These are phyloP conservation scores for Melipona bicolor DNA, from an alignment of 2,888 invertebrate genomes.

Conservation along the genomic window DNA sequence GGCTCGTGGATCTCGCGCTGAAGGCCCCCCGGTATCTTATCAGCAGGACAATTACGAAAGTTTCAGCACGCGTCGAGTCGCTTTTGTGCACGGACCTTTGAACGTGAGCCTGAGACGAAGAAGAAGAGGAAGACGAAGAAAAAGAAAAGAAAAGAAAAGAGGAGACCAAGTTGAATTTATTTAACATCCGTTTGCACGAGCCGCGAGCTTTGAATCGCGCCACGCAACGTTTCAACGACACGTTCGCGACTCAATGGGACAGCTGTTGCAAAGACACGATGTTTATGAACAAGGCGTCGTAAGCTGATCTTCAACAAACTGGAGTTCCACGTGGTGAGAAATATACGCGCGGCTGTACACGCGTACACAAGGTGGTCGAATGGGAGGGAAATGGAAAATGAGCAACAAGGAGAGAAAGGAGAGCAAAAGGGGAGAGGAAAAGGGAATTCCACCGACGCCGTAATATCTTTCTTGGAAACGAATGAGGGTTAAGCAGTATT, in stretches of 20 bases:
- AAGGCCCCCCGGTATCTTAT: background rate
- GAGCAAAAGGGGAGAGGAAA: slow-evolving; percentile 17
- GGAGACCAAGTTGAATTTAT: background rate
- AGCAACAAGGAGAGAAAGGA: background rate
- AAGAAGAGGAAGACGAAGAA: too few relatives aligned
- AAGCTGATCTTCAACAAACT: background rate
- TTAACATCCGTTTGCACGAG: background rate
- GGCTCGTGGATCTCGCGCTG: too few relatives aligned
- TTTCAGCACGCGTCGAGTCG: slow-evolving; percentile 20
- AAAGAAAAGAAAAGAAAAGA: too few relatives aligned
- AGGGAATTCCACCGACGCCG: slow-evolving; percentile 53
- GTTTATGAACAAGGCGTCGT: background rate
- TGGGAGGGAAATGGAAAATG: background rate
- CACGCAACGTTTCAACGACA: background rate
- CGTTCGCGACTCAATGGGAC: background rate
- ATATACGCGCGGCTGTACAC: background rate
- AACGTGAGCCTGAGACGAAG: background rate
- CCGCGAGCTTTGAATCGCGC: background rate
- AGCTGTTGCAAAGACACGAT: background rate
- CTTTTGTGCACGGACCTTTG: background rate
- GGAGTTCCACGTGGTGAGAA: background rate
- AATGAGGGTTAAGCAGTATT: slow-evolving; percentile 68
- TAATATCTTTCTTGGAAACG: slow-evolving; percentile 67
- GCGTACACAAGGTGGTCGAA: background rate
- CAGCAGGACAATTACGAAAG: slow-evolving; percentile 32